These are phyloP conservation scores for Tholera decimalis DNA, from an alignment of 2,888 invertebrate genomes.

Conservation along the genomic window DNA sequence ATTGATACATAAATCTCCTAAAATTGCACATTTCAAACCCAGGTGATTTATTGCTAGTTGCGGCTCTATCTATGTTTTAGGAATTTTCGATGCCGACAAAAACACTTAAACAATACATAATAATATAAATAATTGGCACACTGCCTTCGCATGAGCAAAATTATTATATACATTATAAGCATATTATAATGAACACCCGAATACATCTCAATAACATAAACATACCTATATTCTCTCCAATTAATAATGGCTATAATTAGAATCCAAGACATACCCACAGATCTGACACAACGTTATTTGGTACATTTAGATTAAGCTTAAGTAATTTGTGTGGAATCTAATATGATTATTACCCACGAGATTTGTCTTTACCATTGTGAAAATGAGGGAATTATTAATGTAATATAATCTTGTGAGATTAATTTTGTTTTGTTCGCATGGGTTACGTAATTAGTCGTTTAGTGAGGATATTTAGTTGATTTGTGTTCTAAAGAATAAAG, in stretches of 20 bases:
- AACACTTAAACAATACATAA: too few species aligned
- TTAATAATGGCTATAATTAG: slow-evolving; percentile 21
- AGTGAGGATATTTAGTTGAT: background rate
- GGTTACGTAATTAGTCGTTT: background rate
- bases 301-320: background rate
- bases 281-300: background rate
- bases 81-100: too few species aligned
- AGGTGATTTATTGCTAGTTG: too few species aligned
- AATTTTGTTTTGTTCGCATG: background rate
- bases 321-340: slow-evolving; percentile 23
- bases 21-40: too few species aligned
- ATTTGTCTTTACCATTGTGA: slow-evolving; percentile 1
- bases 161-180: too few species aligned
- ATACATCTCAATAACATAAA: background rate
- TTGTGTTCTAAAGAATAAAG: too few species aligned
- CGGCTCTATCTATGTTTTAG: too few species aligned
- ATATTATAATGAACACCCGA: too few species aligned
- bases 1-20: too few species aligned
- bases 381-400: background rate
- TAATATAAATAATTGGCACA: too few species aligned
- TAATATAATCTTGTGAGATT: background rate
- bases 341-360: slow-evolving; percentile 12
- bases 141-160: too few species aligned
- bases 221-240: background rate
- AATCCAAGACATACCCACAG: background rate